Conservation (phyloP, 30 jellyfish, hydroid and myxozoan species). For the Aurelia coerulea region DNA sequence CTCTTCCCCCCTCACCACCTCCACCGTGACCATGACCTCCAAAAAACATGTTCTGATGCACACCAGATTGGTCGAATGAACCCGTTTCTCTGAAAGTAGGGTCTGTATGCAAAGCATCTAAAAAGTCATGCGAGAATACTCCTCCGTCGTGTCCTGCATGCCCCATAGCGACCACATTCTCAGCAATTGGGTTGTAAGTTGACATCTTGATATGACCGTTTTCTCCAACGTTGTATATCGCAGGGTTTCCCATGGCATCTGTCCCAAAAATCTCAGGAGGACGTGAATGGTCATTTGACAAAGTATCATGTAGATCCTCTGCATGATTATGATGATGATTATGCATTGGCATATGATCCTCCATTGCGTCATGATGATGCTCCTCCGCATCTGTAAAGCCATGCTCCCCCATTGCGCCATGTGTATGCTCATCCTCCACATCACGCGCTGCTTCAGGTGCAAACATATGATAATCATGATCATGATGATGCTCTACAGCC, state of each 20-base stretch:
- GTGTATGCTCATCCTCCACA: no score
- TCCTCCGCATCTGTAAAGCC: neutral
- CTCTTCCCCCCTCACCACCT: neutral
- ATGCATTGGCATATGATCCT: constrained; percentile 32
- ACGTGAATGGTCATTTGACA: constrained; percentile 38
- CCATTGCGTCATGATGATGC: constrained; percentile 39
- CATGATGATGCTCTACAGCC: constrained; percentile 23
- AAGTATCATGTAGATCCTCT: constrained; percentile 24
- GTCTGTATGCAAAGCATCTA: constrained; percentile 46
- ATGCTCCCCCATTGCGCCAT: no score
- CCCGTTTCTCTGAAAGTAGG: constrained; percentile 53
- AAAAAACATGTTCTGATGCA: constrained; percentile 52
- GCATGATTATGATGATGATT: neutral
- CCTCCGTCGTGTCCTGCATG: constrained; percentile 37
- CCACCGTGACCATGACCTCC: constrained; percentile 51
- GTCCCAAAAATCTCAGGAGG: constrained; percentile 84
- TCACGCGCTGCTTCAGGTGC: neutral
- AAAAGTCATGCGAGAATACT: constrained; percentile 51
- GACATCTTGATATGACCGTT: constrained; percentile 67
- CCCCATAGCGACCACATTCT: constrained; percentile 54
- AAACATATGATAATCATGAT: constrained; percentile 1
- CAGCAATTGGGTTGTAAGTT: constrained; percentile 49
- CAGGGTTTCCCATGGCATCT: constrained; percentile 72
- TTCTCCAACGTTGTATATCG: constrained; percentile 47
- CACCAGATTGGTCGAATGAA: constrained; percentile 42